Evolutionary conservation across 2,797 vertebrate species (phyloP), one percentile per base, ranked within the genome.

Genomic region (Pseudochirops corinnae): DNA sequence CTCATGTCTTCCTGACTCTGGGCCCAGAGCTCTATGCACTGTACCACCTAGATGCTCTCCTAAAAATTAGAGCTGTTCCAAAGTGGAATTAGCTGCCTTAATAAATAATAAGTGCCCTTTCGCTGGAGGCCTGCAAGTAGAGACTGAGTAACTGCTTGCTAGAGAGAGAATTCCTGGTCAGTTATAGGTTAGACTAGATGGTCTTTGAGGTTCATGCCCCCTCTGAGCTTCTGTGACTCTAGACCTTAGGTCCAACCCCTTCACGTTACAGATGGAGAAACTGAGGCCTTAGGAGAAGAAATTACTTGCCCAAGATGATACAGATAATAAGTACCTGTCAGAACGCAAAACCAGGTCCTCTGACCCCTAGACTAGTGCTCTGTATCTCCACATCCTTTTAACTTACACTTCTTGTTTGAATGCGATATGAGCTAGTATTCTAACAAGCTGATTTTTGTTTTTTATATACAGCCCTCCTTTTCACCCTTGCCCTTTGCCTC

Each of bases 401-500:
- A 74, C n/a, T 74, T 74, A 39, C 5, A 74, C n/a, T 74, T 74
- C 67, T 39, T n/a, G 16, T n/a, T 39, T 39, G 67, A 74, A 74
- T 74, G 67, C 1, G 2, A 21, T 74, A 74, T 9, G 0, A 16
- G 7, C n/a, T 74, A 74, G 67, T 18, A 39, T 39, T 39, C 16
- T 0, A 16, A 5, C n/a, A 39, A 39, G 2, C 1, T 39, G n/a
- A 74, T 39, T 39, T 67, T 21, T n/a, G 33, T 9, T 74, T 39
- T 74, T 39, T 18, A 74, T 39, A 74, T 74, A 74, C 16, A 74
- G 18, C 16, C n/a, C 4, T 67, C 14, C 62, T 67, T 4, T 18
- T n/a, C n/a, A 14, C n/a, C 6, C 3, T 1, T 0, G 4, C 16
- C 6, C 16, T 4, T 2, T 16, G 5, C 5, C 33, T 1, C 14